Percentiles rank a stretch among this genome's conserved stretches.
Evolutionary conservation across 1,140 invertebrate genomes (phyloP).

Genomic region (Drosophila sucinea): DNA sequence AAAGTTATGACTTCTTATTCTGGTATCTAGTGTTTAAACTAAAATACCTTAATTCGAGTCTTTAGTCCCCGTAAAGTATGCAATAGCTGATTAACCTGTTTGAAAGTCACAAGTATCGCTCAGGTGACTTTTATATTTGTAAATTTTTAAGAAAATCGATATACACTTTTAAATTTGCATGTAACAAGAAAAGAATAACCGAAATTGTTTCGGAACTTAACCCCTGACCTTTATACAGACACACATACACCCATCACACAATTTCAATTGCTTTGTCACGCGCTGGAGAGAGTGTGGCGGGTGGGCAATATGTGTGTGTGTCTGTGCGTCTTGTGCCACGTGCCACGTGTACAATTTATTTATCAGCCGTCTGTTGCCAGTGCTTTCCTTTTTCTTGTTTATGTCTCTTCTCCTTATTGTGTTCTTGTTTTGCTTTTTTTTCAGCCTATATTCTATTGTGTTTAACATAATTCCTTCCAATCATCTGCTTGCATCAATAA

Average conservation of each 20-base stretch:
- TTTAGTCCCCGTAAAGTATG: neutral
- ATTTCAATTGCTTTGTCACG: conserved; percentile 25
- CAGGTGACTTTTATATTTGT: neutral
- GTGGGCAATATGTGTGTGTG: neutral
- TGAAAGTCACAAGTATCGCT: neutral
- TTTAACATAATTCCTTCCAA: conserved; percentile 57
- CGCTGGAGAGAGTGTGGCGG: neutral
- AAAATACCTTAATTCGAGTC: too few relatives aligned
- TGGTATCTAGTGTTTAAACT: too few relatives aligned
- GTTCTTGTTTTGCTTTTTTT: neutral
- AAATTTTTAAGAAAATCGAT: conserved; percentile 5
- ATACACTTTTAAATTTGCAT: neutral
- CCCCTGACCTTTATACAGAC: conserved; percentile 3
- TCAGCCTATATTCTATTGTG: conserved; percentile 23
- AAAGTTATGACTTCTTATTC: too few relatives aligned
- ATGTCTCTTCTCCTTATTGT: neutral
- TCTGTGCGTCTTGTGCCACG: conserved; percentile 14
- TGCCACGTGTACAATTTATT: conserved; percentile 41
- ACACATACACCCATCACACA: conserved; percentile 32
- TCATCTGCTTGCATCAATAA: conserved; percentile 74
- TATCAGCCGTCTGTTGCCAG: conserved; percentile 24
- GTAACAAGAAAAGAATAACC: conserved; percentile 1
- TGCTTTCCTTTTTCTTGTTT: neutral
- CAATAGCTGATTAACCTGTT: neutral
- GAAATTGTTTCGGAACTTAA: neutral